phyloP scores from a whole-genome alignment of 1,140 invertebrate species.

The Diabrotica virgifera region DNA sequence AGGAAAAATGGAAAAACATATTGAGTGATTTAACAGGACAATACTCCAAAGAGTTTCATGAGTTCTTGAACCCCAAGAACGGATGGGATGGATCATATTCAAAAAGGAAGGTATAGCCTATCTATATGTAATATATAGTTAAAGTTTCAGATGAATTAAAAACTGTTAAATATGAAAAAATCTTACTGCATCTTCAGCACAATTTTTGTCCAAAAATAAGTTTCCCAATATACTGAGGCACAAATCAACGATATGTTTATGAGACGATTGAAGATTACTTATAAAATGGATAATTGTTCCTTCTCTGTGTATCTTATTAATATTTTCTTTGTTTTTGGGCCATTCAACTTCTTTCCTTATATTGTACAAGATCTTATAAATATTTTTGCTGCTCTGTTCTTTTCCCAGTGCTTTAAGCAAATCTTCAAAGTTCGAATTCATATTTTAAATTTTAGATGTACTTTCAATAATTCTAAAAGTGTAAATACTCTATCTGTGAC shows the following conservation, averaged over 20 bases:
- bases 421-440: not conserved
- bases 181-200: slow-evolving; percentile 38
- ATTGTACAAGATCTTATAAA: slow-evolving; percentile 33
- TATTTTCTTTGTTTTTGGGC: slow-evolving; percentile 34
- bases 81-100: no score
- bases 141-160: not conserved
- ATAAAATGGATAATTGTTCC: slow-evolving; percentile 38
- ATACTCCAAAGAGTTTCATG: no score
- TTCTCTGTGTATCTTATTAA: slow-evolving; percentile 30
- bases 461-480: no score
- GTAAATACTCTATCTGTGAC: no score
- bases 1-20: no score
- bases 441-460: not conserved
- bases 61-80: no score
- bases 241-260: slow-evolving; percentile 51
- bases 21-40: no score
- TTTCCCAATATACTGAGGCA: slow-evolving; percentile 59
- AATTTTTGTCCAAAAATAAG: slow-evolving; percentile 54
- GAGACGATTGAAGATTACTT: slow-evolving; percentile 44
- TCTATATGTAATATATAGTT: no score
- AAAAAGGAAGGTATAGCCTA: not conserved
- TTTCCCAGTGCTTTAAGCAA: not conserved
- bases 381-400: slow-evolving; percentile 8
- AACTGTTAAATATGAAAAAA: slow-evolving; percentile 9
- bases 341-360: slow-evolving; percentile 42